phyloP scores from a whole-genome alignment of 1,140 invertebrate genomes.

The Bombyx mandarina region DNA sequence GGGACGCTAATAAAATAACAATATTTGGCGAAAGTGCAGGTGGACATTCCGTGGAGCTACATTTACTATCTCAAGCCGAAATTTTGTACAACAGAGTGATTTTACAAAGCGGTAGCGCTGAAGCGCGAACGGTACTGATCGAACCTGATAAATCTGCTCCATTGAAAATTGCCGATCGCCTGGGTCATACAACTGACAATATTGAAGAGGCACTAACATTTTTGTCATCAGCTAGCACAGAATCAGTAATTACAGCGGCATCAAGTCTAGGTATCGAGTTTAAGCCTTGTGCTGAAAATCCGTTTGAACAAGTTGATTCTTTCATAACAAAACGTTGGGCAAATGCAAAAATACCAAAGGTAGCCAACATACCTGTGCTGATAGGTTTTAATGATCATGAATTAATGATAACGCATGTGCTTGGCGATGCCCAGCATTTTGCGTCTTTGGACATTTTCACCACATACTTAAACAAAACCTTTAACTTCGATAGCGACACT shows the following conservation, averaged over 20 bases:
- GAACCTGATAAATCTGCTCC: conserved; percentile 16
- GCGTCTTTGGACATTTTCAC: conserved; percentile 16
- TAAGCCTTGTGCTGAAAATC: conserved; percentile 23
- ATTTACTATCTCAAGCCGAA: conserved; percentile 17
- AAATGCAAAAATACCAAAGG: conserved; percentile 21
- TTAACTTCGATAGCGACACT: conserved; percentile 15
- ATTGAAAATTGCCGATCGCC: conserved; percentile 15
- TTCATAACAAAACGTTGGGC: conserved; percentile 24
- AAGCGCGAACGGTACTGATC: conserved; percentile 9
- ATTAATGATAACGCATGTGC: conserved; percentile 5
- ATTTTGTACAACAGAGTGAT: conserved; percentile 20
- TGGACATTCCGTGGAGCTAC: conserved; percentile 17
- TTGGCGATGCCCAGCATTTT: conserved; percentile 13
- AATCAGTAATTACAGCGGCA: conserved; percentile 10
- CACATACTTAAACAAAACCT: conserved; percentile 15
- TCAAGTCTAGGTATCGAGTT: conserved; percentile 8
- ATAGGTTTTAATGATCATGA: conserved; percentile 26
- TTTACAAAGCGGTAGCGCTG: conserved; percentile 20
- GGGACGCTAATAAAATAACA: conserved; percentile 19
- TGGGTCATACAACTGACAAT: conserved; percentile 16
- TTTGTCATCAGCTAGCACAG: conserved; percentile 8
- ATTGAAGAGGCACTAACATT: conserved; percentile 16
- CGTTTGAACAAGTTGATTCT: conserved; percentile 16
- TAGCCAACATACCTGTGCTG: conserved; percentile 23
- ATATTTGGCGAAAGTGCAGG: conserved; percentile 17